Evolutionary conservation across 1,140 invertebrate species (phyloP), one percentile per base, ranked within the genome.

Genomic region (Agraylea sexmaculata): DNA sequence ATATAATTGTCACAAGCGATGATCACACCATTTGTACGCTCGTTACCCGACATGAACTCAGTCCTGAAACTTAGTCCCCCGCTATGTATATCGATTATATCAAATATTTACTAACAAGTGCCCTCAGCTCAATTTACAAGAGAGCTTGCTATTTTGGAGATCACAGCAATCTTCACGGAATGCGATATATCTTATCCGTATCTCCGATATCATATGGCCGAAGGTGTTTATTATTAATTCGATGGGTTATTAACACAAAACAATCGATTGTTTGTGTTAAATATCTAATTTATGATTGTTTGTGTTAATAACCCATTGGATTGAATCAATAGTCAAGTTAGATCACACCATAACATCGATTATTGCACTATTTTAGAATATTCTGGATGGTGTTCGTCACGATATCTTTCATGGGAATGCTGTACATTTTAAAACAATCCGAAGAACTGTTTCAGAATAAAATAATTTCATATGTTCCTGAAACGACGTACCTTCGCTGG

Each of bases 401-500:
- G 2, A 11, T 55, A 6, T 57, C 53, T n/a, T 40, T 49, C 16
- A 42, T 53, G 11, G 53, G 41, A 7, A 57, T 57, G 54, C 22
- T 57, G n/a, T 43, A 44, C 17, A 50, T 62, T 4, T 56, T 64
- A 25, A 31, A 50, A 23, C 52, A 43, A 27, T 47, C 57, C 4
- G 54, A 55, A 20, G 47, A 56, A 22, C 40, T 52, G 16, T 63
- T 54, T 39, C 43, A 53, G 15, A 46, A 59, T 25, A 54, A 61
- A 37, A 45, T 61, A 1, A 59, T 69, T 29, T 65, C 58, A 46
- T 69, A 67, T 43, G 57, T 61, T 2, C 63, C 64, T 1, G 66
- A 69, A 46, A 68, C 61, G 6, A 57, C 59, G 4, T 68, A 66
- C 50, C 37, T 68, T 10, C 49, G 65, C 37, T 67, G 62, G 61